Percentiles rank a stretch among this genome's conserved stretches.
These are phyloP conservation scores for Melozone crissalis DNA, from an alignment of 2,113 vertebrate species.

Conservation along the genomic window DNA sequence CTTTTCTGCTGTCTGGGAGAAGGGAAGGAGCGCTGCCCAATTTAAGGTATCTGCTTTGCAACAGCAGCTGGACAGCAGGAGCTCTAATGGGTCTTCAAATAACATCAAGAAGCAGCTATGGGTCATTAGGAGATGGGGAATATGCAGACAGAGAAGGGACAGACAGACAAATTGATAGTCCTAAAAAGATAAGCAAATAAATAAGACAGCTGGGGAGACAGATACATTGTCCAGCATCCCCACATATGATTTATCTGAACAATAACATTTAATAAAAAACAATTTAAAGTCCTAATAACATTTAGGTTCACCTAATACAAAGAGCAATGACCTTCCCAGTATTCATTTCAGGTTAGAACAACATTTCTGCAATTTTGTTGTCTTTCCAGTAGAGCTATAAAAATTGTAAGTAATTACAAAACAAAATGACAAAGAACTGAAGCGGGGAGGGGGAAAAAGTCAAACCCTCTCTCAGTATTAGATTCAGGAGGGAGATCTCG, in stretches of 20 bases:
- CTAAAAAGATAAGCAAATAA: not conserved
- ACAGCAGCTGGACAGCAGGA: conserved; percentile 11
- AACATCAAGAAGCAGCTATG: conserved; percentile 39
- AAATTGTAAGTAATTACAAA: conserved; percentile 46
- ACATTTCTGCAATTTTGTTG: conserved; percentile 26
- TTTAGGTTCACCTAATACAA: conserved; percentile 45
- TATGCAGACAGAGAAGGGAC: not conserved
- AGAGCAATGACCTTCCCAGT: conserved; percentile 32
- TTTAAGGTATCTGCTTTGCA: conserved; percentile 7
- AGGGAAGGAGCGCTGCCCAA: not conserved
- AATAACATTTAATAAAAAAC: conserved; percentile 56
- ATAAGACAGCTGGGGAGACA: not conserved
- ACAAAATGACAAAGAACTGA: conserved; percentile 15
- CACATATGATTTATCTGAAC: conserved; percentile 59
- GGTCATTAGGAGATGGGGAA: conserved; percentile 23
- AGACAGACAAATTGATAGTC: conserved; percentile 22
- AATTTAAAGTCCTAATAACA: conserved; percentile 41
- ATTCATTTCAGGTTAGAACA: conserved; percentile 47
- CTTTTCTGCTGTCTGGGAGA: conserved; percentile 2
- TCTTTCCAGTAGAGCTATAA: conserved; percentile 57
- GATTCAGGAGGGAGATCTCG: not conserved
- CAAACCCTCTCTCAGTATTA: not conserved
- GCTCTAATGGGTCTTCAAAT: conserved; percentile 54
- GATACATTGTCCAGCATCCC: conserved; percentile 5
- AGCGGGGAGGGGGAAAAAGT: not conserved